Evolutionary conservation across 2,113 vertebrate species (phyloP), one percentile per base, ranked within the genome.

Genomic region (Chamaea fasciata): DNA sequence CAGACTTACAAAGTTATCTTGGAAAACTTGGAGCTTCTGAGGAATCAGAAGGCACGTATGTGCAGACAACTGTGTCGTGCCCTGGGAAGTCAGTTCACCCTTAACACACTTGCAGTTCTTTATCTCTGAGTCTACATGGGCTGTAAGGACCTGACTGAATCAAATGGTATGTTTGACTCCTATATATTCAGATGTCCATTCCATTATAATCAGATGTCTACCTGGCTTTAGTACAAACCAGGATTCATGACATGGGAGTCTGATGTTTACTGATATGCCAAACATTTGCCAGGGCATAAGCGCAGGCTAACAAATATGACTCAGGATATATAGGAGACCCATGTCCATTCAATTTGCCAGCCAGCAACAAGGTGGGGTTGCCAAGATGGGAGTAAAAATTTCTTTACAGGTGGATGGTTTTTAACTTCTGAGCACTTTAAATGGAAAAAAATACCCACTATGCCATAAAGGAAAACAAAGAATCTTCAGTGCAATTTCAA

Each of bases 1-100:
- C 26, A 92, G 39, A 28, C 10, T 87, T 75, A 11, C 0, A 5
- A 47, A 74, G 37, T 18, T 49, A 9, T 33, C 11, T 55, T 82
- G 33, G 44, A 55, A 73, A 84, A 76, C 18, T 26, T 60, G 57
- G 23, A 47, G 7, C 28, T 87, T 73, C 31, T 28, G 21, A 80
- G 33, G 60, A 57, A 21, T 62, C 46, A n/a, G 41, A 30, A 60
- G 20, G 13, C 11, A 56, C 7, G 6, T 75, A 16, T 11, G 10
- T 15, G 13, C 27, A n/a, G 33, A 17, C 35, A n/a, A 47, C 15
- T 35, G 5, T 56, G 14, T 64, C 0, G 0, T 39, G 14, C 5
- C 22, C 28, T 55, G 24, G 31, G 7, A n/a, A 52, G 18, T 42
- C 30, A 63, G 9, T 37, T 60, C 16, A n/a, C 22, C 16, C 12